Evolutionary conservation across 2,888 invertebrate species (phyloP), one percentile per base, ranked within the genome.

Genomic region (Megastigmus dorsalis): DNA sequence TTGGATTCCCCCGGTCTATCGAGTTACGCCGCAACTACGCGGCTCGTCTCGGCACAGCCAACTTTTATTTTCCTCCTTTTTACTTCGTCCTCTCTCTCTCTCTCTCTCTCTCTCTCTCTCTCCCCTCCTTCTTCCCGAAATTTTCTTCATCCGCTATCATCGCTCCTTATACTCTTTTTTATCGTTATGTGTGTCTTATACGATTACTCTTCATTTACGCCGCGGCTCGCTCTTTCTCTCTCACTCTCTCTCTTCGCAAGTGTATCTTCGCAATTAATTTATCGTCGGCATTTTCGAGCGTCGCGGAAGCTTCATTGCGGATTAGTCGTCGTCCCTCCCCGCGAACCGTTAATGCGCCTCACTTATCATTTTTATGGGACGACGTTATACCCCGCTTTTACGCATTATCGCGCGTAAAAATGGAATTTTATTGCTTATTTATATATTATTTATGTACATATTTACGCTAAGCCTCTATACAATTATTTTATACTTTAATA

Each of bases 291-390:
- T 71, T 75, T 71, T 75, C 71, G 57, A 68, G 71, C 70, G 38
- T 20, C 43, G 48, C 33, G 66, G 15, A 45, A 65, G 60, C 70
- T 70, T 75, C 75, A 75, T 75, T 68, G 63, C 63, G 71, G 72
- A 75, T 75, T 75, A 75, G 75, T 72, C 57, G 54, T n/a, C n/a
- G n/a, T n/a, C n/a, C n/a, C n/a, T n/a, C 30, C 26, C 20, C 57
- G 72, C 57, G 72, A 48, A 38, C 67, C 60, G 52, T 63, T 63
- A 63, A 71, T 60, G 50, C 57, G 62, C 50, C 48, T 75, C 70
- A 65, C 75, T 75, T 72, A 62, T 75, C 75, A 75, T 71, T 72
- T 75, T 75, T 75, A 75, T 57, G 57, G 38, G 26, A 20, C n/a
- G 38, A 7, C 15, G 41, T 43, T 55, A 33, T 52, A 38, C 55